Evolutionary conservation across 1,140 invertebrate species (phyloP).

Genomic region (Polypedilum vanderplanki): DNA sequence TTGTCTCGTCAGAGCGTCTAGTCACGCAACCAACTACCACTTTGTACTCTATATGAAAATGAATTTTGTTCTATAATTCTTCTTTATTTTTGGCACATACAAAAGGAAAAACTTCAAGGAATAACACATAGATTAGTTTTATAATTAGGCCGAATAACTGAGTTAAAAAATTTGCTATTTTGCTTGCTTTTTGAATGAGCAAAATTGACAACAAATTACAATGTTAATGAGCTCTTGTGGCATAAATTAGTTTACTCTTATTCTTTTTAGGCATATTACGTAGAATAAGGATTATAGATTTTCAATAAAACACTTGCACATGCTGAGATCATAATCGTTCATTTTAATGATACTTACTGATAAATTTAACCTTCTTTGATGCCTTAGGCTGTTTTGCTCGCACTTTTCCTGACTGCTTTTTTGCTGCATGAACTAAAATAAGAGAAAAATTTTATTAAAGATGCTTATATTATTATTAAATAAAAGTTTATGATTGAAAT

Average conservation of each 20-base stretch:
- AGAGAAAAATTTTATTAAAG: neutral
- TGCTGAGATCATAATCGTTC: neutral
- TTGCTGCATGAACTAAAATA: conserved; percentile 14
- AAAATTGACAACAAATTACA: neutral
- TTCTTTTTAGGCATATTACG: neutral
- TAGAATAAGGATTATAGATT: neutral
- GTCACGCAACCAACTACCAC: conserved; percentile 28
- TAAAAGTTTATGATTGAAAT: neutral
- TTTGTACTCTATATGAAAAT: neutral
- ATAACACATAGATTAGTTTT: neutral
- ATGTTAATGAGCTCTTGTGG: neutral
- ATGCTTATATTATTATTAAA: neutral
- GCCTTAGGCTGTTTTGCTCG: conserved; percentile 59
- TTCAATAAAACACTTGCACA: neutral
- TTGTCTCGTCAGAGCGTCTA: conserved; percentile 30
- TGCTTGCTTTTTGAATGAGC: neutral
- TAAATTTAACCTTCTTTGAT: conserved; percentile 81
- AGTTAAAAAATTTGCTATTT: neutral
- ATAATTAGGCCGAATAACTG: neutral
- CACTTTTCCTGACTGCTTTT: conserved; percentile 44
- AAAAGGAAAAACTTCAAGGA: neutral
- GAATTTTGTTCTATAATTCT: neutral
- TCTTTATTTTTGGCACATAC: neutral
- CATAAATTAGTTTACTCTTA: neutral
- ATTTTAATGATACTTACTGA: conserved; percentile 61